Evolutionary conservation across 2,113 vertebrate species (phyloP), one percentile per base, ranked within the genome.

Genomic region (Bombycilla garrulus): DNA sequence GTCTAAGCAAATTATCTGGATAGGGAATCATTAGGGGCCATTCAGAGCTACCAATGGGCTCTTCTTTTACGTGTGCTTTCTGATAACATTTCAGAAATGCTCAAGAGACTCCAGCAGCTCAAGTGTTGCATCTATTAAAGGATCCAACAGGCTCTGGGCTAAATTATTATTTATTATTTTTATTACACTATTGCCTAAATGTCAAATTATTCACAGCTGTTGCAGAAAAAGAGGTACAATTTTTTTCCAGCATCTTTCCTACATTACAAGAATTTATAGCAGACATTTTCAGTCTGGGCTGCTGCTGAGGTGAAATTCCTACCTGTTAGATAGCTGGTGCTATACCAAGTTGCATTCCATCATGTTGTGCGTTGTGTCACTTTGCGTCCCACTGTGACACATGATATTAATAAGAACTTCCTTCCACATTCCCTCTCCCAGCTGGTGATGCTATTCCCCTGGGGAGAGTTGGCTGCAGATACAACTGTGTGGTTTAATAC

Each of bases 121-220:
- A 40, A 90, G 67, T 64, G n/a, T 45, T 84, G 79, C 86, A 88
- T 78, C 76, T 96, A 92, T 92, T 95, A 94, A 90, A 94, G 76
- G 72, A 78, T 73, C 90, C 48, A 93, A 78, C 19, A 71, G 72
- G 65, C 77, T 93, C 56, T 64, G 22, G 38, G 42, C 21, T 62
- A 83, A 83, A 90, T 94, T 93, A 93, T 94, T 96, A 90, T 96
- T 95, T 96, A 78, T 96, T 94, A 88, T 96, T 96, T 96, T 95
- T 94, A 93, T 95, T 95, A 86, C 48, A 67, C 60, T 90, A 28
- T 86, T 45, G 51, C 82, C 82, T 95, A 97, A 96, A 96, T 94
- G 96, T 93, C 94, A 96, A 86, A 93, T 94, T 94, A 96, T 92
- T 94, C 95, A 84, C 79, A 96, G 76, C 82, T 88, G 76, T 86